Conservation (phyloP, 2,113 vertebrate species). For the Zosterops borbonicus region DNA sequence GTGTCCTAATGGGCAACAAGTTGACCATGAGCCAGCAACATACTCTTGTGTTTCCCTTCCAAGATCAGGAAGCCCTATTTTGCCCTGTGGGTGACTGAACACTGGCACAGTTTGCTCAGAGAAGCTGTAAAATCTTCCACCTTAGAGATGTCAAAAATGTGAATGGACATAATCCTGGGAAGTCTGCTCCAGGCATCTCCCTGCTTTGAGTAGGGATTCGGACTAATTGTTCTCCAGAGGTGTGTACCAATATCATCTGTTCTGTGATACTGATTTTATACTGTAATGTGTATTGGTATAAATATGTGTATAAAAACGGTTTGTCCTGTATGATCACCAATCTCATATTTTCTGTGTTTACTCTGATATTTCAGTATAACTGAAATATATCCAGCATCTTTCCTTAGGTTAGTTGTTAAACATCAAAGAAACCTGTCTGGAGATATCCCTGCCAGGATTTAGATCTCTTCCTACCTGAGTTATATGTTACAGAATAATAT, state of each 20-base stretch:
- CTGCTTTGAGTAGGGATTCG: not conserved
- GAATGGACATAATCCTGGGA: not conserved
- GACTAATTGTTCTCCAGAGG: not conserved
- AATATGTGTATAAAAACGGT: not conserved
- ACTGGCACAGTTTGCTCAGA: not conserved
- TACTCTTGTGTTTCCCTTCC: not conserved
- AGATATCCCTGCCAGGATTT: not conserved
- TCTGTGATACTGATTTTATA: not conserved
- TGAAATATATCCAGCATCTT: not conserved
- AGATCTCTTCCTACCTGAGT: not conserved
- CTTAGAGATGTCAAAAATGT: not conserved
- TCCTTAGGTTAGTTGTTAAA: not conserved
- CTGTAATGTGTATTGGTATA: not conserved
- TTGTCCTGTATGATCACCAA: rapidly evolving
- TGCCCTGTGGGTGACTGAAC: not conserved
- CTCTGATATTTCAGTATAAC: not conserved
- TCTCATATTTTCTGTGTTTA: not conserved
- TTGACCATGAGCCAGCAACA: not conserved
- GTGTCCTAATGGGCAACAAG: not conserved
- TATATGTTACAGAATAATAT: not conserved
- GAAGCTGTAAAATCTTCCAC: not conserved
- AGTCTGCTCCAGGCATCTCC: not conserved
- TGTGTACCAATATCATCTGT: not conserved
- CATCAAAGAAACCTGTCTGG: not conserved
- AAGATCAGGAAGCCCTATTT: not conserved